phyloP scores from a whole-genome alignment of 1,140 invertebrate genomes.

The Diorhabda sublineata region DNA sequence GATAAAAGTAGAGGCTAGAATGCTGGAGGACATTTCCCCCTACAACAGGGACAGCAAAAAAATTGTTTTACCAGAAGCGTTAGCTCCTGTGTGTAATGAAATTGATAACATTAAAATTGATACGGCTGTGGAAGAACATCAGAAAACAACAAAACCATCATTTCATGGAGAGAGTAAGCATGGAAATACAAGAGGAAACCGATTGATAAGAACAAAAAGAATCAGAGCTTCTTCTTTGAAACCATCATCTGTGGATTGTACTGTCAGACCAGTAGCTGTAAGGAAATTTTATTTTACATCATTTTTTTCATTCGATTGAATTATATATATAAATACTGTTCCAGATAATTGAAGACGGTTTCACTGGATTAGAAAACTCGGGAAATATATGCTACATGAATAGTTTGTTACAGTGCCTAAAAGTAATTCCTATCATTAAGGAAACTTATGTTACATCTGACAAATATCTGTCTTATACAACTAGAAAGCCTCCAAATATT shows the following conservation, averaged over 20 bases:
- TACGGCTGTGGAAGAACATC: not conserved
- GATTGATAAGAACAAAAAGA: not conserved
- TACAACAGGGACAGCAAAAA: not conserved
- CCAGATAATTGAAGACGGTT: conserved; percentile 40
- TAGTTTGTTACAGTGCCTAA: conserved; percentile 73
- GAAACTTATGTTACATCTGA: conserved; percentile 23
- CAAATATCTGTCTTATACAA: conserved; percentile 25
- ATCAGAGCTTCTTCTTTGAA: not conserved
- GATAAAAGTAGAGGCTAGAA: not conserved
- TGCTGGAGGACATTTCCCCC: not conserved
- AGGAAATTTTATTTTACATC: not conserved
- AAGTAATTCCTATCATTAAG: conserved; percentile 31
- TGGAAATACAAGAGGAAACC: conserved; percentile 10
- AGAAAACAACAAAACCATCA: conserved; percentile 3
- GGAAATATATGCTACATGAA: conserved; percentile 91
- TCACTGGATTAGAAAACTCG: conserved; percentile 71
- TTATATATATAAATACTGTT: not conserved
- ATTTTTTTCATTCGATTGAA: not conserved
- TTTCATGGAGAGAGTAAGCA: conserved; percentile 13
- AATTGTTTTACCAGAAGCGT: not conserved
- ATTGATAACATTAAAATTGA: conserved; percentile 13
- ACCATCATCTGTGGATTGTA: not conserved
- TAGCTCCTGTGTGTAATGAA: conserved; percentile 1
- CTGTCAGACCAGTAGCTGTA: not conserved
- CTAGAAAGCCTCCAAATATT: conserved; percentile 24